Evolutionary conservation across 2,888 invertebrate genomes (phyloP), one percentile per base, ranked within the genome.

Genomic region (Gibbula magus): DNA sequence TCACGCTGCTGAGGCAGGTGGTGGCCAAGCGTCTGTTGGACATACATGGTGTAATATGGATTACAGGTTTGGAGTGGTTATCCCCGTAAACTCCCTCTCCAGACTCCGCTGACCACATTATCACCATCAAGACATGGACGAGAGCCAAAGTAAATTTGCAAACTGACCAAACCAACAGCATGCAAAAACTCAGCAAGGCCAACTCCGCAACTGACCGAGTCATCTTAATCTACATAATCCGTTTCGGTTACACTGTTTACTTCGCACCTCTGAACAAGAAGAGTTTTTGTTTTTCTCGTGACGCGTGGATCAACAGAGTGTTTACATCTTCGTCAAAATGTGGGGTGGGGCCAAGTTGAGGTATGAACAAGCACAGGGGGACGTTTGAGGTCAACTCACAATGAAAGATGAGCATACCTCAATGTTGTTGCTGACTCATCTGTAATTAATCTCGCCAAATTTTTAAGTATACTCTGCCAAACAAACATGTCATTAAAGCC

Each of bases 121-220:
- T 70, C 70, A 8, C 61, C 70, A 70, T 35, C 35, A n/a, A 39
- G 70, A 70, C 70, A 35, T 70, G 70, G 70, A 70, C 39, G n/a
- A 35, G 70, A 20, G 70, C 70, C 70, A 70, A 70, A 70, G 70
- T 39, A 70, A 70, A 70, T 70, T 70, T 70, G 25, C n/a, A 70
- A 70, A 35, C 35, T 70, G 35, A 35, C 67, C 35, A 39, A 70
- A 39, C 70, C 70, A 70, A 70, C 70, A 70, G 35, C 16, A 39
- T 20, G 70, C 20, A 70, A 70, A 70, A 70, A 35, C 35, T 39
- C 32, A 0, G 70, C 70, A 35, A 70, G 70, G 70, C 13, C 70
- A 70, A 20, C 20, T 18, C 35, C 39, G 35, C 32, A 20, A 70
- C 16, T 70, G 70, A n/a, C 70, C 35, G 70, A 70, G 70, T 35